Evolutionary conservation across 2,797 vertebrate genomes (phyloP), one percentile per base, ranked within the genome.

Genomic region (Sebastes matsubarae): DNA sequence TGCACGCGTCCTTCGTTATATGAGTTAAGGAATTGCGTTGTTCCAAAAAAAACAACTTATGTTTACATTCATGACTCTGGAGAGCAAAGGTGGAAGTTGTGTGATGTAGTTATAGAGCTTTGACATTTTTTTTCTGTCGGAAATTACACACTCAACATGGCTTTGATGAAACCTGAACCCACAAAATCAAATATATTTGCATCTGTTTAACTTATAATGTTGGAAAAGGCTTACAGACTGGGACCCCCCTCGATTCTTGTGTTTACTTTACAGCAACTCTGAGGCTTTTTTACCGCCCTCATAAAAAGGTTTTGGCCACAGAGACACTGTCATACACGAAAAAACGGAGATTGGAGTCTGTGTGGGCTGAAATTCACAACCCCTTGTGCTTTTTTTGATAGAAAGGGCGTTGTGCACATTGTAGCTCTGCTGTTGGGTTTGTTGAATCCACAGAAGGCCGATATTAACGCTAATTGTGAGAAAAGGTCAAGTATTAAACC

Each of bases 401-500:
- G 4, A 11, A 3, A 36, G 14, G 50, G 60, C 11, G 1, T 5
- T 25, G 12, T 3, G 9, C 57, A 36, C 52, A 30, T 68, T 1
- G 20, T 10, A 22, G 25, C 67, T 52, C 18, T 14, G 24, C 38
- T 18, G 42, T 74, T 52, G 38, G 32, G 42, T 46, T 66, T 61
- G 34, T 82, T 70, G 25, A 72, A 77, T 75, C 54, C 57, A 36
- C 57, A 66, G 50, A 81, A 81, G 60, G 64, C 64, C 8, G 42
- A 81, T 76, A 67, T 82, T 55, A 87, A 68, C 60, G 55, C 67
- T 78, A 81, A 90, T 88, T 81, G 61, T 59, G n/a, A 75, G 68
- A 78, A 88, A 92, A 89, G 77, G 86, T 90, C 83, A 83, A 75
- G 55, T 60, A 24, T 34, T 16, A 57, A 81, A 74, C 69, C 72